A percentile compares a stretch with the other conserved stretches of the same genome.
phyloP scores from a whole-genome alignment of 2,113 vertebrate genomes.

The Cairina moschata region DNA sequence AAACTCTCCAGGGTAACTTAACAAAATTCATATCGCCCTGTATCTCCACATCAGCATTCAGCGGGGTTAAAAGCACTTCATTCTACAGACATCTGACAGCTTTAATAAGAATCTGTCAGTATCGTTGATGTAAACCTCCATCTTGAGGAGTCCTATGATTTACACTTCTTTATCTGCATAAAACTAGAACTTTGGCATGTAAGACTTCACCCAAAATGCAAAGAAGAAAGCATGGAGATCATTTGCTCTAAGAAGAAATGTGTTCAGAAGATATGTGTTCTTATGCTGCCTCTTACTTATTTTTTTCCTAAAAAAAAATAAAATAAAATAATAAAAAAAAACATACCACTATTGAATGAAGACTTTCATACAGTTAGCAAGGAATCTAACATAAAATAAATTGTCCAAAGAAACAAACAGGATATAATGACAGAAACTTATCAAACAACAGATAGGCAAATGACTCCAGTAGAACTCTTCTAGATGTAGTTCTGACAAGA shows the following conservation, averaged over 20 bases:
- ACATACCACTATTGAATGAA: neutral
- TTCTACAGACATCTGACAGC: neutral
- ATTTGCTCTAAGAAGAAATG: neutral
- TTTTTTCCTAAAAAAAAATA: neutral
- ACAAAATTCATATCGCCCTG: conserved; percentile 27
- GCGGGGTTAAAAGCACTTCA: conserved; percentile 28
- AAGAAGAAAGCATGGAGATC: neutral
- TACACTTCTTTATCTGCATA: conserved; percentile 9
- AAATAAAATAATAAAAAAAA: neutral
- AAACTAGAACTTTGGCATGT: neutral
- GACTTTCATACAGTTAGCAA: neutral
- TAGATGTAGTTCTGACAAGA: neutral
- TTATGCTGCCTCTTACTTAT: neutral
- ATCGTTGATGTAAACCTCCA: neutral
- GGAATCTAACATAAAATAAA: neutral
- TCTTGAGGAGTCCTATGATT: conserved; percentile 7
- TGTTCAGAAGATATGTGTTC: neutral
- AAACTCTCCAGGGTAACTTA: conserved; percentile 45
- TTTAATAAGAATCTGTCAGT: conserved; percentile 39
- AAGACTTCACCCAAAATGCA: neutral
- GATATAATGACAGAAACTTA: neutral
- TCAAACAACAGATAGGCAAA: neutral
- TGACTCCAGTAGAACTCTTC: neutral
- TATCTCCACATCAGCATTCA: conserved; percentile 46
- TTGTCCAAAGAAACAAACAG: neutral